These are phyloP conservation scores for Tympanoctomys barrerae DNA, from an alignment of 2,797 vertebrate genomes.

Conservation along the genomic window DNA sequence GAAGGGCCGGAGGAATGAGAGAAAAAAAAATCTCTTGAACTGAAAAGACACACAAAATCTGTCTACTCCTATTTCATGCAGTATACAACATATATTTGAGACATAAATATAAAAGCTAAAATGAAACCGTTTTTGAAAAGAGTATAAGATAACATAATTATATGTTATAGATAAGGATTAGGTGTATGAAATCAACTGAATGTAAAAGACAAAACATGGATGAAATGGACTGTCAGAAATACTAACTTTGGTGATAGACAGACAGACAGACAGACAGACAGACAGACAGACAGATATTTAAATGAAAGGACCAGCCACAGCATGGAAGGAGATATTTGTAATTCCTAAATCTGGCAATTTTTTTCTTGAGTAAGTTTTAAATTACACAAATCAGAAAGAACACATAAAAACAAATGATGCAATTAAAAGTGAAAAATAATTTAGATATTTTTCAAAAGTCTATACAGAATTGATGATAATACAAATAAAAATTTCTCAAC, in stretches of 20 bases:
- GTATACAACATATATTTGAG: neutral
- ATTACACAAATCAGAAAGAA: neutral
- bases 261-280: neutral
- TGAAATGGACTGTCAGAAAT: neutral
- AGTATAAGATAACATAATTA: neutral
- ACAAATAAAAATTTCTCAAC: neutral
- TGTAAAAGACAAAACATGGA: neutral
- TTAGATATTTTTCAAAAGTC: neutral
- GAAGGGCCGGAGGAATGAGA: neutral
- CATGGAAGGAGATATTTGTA: neutral
- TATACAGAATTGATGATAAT: neutral
- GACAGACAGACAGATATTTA: too few species aligned
- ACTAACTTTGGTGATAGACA: neutral
- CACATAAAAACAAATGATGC: neutral
- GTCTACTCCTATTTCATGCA: neutral
- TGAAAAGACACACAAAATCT: neutral
- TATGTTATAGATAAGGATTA: neutral
- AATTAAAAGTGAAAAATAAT: neutral
- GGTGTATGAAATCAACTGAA: neutral
- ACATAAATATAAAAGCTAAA: neutral
- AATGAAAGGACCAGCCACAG: neutral
- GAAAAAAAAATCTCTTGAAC: neutral
- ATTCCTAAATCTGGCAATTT: neutral
- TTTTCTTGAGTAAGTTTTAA: neutral
- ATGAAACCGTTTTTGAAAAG: neutral